Percentiles rank a stretch among this genome's conserved stretches.
Conservation (phyloP, 2,797 vertebrate genomes). For the Cuculus canorus region DNA sequence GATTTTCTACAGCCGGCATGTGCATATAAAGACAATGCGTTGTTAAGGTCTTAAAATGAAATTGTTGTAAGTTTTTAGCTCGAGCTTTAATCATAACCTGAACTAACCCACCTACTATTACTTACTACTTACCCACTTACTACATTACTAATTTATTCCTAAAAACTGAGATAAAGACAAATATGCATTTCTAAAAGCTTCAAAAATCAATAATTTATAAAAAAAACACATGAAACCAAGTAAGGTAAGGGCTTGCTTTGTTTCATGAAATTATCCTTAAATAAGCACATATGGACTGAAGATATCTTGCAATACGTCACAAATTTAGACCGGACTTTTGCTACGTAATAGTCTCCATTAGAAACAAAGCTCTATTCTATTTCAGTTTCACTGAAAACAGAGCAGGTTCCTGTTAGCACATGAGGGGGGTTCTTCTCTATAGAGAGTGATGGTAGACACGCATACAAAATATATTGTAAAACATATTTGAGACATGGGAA, state of each 20-base stretch:
- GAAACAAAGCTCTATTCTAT: background rate
- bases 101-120: background rate
- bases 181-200: background rate
- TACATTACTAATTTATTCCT: background rate
- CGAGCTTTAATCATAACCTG: background rate
- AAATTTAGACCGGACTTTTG: background rate
- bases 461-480: background rate
- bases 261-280: background rate
- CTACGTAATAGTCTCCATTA: background rate
- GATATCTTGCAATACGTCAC: background rate
- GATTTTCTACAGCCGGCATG: background rate
- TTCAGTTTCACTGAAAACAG: background rate
- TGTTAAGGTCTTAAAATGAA: background rate
- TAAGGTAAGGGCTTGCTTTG: background rate
- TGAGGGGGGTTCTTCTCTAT: background rate
- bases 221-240: background rate
- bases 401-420: background rate
- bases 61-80: background rate
- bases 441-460: background rate
- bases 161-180: background rate
- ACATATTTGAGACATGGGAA: background rate
- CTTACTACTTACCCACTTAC: too few relatives aligned
- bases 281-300: background rate
- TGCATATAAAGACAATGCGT: background rate
- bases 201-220: background rate